Evolutionary conservation across 2,797 vertebrate species (phyloP), one percentile per base, ranked within the genome.

Genomic region (Intellagama lesueurii): DNA sequence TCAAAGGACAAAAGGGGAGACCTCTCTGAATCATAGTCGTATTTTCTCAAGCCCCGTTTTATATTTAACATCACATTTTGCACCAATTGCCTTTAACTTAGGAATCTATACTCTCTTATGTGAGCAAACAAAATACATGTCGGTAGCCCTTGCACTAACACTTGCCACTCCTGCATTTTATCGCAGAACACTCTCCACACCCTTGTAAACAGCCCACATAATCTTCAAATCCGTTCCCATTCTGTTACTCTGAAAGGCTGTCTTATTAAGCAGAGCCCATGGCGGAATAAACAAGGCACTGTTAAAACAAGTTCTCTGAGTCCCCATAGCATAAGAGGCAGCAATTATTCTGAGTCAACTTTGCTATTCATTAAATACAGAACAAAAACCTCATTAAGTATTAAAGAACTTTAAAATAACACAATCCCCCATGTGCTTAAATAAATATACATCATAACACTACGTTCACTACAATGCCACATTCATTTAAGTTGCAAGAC

Each of bases 241-340:
- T 40, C 16, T 78, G 19, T 56, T 78, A 56, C 8, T 78, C 81
- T 83, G 88, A 86, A 93, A 92, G 7, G 90, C 90, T 91, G 83
- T 79, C 84, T 85, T 92, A 91, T 93, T 95, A 94, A 95, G 93
- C 90, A 94, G 91, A 94, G 94, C 91, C 90, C 92, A 79, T 86
- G 92, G 92, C 89, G 94, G 92, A 95, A 91, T 93, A 47, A 94
- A 91, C 83, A 92, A 87, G 49, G 91, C 88, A 44, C 66, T 90
- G 89, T 91, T 94, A 94, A 94, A 94, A 90, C 75, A 91, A 90
- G 81, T 94, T 88, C 80, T 90, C 56, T 88, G 88, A 95, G 93
- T 91, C 89, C 87, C 91, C 93, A 92, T 92, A 91, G 94, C 76
- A 93, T 28, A 83, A 73, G 92, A 92, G 85, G 79, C 89, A 95